phyloP scores from a whole-genome alignment of 1,140 invertebrate species.

The Scaptodrosophila lebanonensis region DNA sequence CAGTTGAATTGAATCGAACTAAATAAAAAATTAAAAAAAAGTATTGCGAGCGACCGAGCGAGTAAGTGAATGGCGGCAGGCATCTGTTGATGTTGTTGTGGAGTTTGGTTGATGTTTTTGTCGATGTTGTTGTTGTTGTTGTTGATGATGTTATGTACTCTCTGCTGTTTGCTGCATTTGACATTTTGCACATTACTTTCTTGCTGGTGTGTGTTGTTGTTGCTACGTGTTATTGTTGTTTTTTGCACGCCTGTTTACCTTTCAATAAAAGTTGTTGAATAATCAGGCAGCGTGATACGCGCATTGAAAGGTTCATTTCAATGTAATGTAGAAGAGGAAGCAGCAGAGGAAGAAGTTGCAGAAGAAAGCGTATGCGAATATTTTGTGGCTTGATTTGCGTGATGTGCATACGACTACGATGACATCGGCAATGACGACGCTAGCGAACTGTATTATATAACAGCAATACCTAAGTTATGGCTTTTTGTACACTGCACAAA shows the following conservation, averaged over 20 bases:
- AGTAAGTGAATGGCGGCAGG: constrained; percentile 50
- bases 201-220: constrained; percentile 43
- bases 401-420: constrained; percentile 52
- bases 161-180: constrained; percentile 49
- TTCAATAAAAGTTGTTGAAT: constrained; percentile 73
- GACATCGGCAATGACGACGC: constrained; percentile 13
- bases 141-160: constrained; percentile 55
- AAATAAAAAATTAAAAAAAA: constrained; percentile 26
- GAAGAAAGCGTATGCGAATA: constrained; percentile 68
- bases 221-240: constrained; percentile 24
- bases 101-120: constrained; percentile 34
- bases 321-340: constrained; percentile 22
- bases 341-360: no score
- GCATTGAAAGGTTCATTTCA: constrained; percentile 58
- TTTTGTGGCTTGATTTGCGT: constrained; percentile 66
- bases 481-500: no score
- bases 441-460: no score
- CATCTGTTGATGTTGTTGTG: constrained; percentile 17
- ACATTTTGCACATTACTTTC: constrained; percentile 71
- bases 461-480: no score
- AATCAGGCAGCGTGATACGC: constrained; percentile 45
- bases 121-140: constrained; percentile 59
- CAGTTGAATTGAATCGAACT: constrained; percentile 39
- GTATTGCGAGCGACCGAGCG: constrained; percentile 12
- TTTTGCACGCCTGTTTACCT: constrained; percentile 61